Percentiles rank a stretch among this genome's conserved stretches.
phyloP scores from a whole-genome alignment of 2,888 invertebrate species.

The Aproaerema taeniolella region DNA sequence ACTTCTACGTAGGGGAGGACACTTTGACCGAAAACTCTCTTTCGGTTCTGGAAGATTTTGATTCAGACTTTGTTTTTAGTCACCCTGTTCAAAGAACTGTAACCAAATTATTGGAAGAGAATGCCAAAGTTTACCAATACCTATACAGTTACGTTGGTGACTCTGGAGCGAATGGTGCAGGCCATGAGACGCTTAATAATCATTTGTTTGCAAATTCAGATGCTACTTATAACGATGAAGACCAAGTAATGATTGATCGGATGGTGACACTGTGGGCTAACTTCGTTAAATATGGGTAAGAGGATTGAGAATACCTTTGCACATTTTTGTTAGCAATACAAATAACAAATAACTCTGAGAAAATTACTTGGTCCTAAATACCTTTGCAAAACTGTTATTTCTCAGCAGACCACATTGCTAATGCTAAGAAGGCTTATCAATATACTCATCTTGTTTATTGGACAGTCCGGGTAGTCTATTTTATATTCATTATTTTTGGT shows the following conservation, averaged over 20 bases:
- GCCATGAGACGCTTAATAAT: constrained; percentile 47
- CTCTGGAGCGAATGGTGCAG: constrained; percentile 33
- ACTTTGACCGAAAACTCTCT: constrained; percentile 35
- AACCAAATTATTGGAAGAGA: constrained; percentile 42
- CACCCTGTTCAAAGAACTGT: constrained; percentile 56
- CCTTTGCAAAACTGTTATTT: neutral
- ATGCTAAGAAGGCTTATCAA: neutral
- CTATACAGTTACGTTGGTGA: constrained; percentile 49
- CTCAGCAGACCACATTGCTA: neutral
- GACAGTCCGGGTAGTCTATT: too few species aligned
- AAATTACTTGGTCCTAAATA: neutral
- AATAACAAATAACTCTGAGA: neutral
- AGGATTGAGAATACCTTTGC: neutral
- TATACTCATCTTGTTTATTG: neutral
- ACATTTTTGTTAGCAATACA: neutral
- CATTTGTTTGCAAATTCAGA: constrained; percentile 43
- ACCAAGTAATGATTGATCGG: constrained; percentile 42
- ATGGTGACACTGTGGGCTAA: constrained; percentile 57
- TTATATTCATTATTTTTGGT: neutral
- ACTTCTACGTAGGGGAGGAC: constrained; percentile 59
- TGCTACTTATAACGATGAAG: constrained; percentile 27
- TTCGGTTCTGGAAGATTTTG: constrained; percentile 42
- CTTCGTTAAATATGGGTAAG: constrained; percentile 64
- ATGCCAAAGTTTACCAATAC: constrained; percentile 52
- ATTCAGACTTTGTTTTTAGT: constrained; percentile 54